These are phyloP conservation scores for Ephydatia muelleri DNA, from an alignment of 37 sponge, comb jelly and placozoan species.

Conservation along the genomic window DNA sequence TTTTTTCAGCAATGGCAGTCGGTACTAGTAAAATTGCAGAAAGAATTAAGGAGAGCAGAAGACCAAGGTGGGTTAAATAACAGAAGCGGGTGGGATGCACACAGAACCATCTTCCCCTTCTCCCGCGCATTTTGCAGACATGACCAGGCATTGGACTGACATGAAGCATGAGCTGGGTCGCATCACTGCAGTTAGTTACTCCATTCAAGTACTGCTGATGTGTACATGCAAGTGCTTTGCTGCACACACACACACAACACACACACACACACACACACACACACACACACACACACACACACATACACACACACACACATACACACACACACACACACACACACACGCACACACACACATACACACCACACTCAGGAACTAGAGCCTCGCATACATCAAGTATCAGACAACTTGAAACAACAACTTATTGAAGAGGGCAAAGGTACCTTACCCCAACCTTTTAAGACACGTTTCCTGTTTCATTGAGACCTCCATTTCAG, in stretches of 20 bases:
- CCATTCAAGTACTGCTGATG: not conserved
- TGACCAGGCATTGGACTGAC: conserved; percentile 16
- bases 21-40: conserved; percentile 19
- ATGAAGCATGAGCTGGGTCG: conserved; percentile 57
- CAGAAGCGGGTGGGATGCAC: not conserved
- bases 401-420: conserved; percentile 13
- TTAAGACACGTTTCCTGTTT: not conserved
- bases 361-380: conserved; percentile 23
- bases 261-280: not conserved
- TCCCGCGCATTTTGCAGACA: conserved; percentile 19
- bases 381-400: conserved; percentile 23
- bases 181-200: conserved; percentile 41
- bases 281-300: not conserved
- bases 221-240: not conserved
- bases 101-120: not conserved
- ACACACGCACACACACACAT: no score
- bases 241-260: not conserved
- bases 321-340: no score
- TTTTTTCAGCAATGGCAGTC: not conserved
- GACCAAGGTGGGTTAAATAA: conserved; percentile 26
- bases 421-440: conserved; percentile 21
- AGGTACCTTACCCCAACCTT: no score
- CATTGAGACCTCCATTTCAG: not conserved
- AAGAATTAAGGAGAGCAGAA: conserved; percentile 24
- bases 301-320: not conserved